A percentile compares a stretch with the other conserved stretches of the same genome.
Conservation (phyloP, 2,113 vertebrate genomes). For the Chloropsis hardwickii region DNA sequence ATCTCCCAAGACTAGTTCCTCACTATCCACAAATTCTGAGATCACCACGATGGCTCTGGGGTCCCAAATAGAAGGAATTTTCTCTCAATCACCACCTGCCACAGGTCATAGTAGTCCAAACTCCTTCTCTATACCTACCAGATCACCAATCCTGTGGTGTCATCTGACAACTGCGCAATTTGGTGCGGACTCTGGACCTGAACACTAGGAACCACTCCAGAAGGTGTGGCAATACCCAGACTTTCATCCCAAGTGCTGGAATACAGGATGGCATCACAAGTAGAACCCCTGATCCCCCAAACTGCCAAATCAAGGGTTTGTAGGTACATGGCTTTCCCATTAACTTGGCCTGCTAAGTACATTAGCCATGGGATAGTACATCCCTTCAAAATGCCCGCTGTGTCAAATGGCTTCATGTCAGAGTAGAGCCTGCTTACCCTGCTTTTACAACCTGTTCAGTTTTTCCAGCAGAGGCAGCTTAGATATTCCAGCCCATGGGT, state of each 20-base stretch:
- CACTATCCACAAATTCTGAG: neutral
- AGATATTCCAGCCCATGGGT: too few relatives aligned
- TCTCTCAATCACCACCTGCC: neutral
- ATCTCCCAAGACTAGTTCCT: neutral
- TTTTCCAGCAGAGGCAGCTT: neutral
- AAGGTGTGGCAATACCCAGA: neutral
- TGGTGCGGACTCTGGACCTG: neutral
- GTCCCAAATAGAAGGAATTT: neutral
- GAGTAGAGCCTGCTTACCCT: neutral
- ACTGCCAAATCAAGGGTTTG: neutral
- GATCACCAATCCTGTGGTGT: neutral
- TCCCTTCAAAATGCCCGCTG: neutral
- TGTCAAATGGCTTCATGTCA: neutral
- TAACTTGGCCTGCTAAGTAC: neutral
- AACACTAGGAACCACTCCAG: neutral
- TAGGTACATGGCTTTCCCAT: neutral
- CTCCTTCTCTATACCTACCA: neutral
- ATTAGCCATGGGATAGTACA: neutral
- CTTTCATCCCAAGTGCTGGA: fast-evolving
- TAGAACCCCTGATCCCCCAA: neutral
- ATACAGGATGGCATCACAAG: neutral
- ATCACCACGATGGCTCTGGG: neutral
- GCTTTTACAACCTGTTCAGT: neutral
- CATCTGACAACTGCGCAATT: neutral
- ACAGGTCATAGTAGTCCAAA: neutral